phyloP scores from a whole-genome alignment of 2,113 vertebrate genomes.

The Ptilorrhoa leucosticta region DNA sequence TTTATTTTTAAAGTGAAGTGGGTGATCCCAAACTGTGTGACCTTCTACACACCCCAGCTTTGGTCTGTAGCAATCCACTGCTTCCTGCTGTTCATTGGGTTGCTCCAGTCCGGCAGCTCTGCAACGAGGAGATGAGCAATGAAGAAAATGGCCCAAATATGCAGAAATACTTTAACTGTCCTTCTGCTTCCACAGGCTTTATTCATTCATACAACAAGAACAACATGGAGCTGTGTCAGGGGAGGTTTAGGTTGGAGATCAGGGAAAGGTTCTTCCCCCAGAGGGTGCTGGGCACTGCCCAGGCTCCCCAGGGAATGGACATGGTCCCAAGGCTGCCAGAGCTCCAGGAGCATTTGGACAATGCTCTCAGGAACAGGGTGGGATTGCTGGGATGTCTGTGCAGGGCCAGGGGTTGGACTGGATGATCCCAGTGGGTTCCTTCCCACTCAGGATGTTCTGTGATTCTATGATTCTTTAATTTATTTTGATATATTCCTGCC shows the following conservation, averaged over 20 bases:
- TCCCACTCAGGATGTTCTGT: background rate
- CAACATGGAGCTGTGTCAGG: background rate
- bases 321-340: background rate
- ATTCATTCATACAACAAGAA: background rate
- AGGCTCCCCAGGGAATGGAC: background rate
- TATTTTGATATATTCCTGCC: background rate
- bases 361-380: fast-evolving
- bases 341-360: background rate
- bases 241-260: fast-evolving
- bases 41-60: background rate
- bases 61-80: constrained; percentile 26
- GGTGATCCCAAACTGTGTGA: background rate
- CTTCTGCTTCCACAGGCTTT: background rate
- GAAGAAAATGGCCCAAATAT: background rate
- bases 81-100: constrained; percentile 54
- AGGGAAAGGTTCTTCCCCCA: background rate
- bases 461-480: background rate
- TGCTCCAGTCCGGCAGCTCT: constrained; percentile 68
- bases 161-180: background rate
- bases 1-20: background rate
- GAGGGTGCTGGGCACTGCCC: background rate
- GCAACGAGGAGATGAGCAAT: background rate
- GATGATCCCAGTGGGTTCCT: background rate
- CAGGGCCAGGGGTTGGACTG: background rate
- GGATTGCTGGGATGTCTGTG: background rate